Evolutionary conservation across 1,140 invertebrate species (phyloP).

Genomic region (Thaumatotibia leucotreta): DNA sequence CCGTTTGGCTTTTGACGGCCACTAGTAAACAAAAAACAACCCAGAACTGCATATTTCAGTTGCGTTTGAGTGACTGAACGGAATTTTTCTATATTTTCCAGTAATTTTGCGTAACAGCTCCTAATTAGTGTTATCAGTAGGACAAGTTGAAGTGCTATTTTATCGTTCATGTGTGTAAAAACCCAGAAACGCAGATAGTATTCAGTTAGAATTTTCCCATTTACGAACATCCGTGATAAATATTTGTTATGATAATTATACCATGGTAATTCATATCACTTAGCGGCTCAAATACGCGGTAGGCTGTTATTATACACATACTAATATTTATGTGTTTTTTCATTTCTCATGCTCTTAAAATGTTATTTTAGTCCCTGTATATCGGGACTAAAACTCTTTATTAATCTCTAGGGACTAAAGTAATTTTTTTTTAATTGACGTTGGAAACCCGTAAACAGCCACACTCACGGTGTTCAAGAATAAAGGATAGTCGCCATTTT

Average conservation of each 20-base stretch:
- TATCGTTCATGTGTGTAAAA: constrained; percentile 14
- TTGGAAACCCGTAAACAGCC: too few relatives aligned
- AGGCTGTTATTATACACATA: background rate
- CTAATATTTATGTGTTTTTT: background rate
- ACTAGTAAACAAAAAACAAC: background rate
- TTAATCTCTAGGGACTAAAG: too few relatives aligned
- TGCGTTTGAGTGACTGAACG: background rate
- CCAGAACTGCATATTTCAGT: background rate
- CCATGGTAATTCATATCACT: background rate
- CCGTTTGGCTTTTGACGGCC: background rate
- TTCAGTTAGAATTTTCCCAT: background rate
- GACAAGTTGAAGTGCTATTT: constrained; percentile 2
- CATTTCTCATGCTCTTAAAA: too few relatives aligned
- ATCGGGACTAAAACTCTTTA: too few relatives aligned
- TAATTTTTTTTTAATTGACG: too few relatives aligned
- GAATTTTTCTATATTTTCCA: background rate
- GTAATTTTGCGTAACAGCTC: background rate
- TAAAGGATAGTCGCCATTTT: too few relatives aligned
- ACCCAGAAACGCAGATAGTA: background rate
- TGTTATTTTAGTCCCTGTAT: too few relatives aligned
- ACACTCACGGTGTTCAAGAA: too few relatives aligned
- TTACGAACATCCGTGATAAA: background rate
- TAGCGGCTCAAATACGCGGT: background rate
- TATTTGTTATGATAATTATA: background rate
- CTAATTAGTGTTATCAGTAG: constrained; percentile 20